These are phyloP conservation scores for Ptilorrhoa leucosticta DNA, from an alignment of 2,113 vertebrate genomes.

Conservation along the genomic window DNA sequence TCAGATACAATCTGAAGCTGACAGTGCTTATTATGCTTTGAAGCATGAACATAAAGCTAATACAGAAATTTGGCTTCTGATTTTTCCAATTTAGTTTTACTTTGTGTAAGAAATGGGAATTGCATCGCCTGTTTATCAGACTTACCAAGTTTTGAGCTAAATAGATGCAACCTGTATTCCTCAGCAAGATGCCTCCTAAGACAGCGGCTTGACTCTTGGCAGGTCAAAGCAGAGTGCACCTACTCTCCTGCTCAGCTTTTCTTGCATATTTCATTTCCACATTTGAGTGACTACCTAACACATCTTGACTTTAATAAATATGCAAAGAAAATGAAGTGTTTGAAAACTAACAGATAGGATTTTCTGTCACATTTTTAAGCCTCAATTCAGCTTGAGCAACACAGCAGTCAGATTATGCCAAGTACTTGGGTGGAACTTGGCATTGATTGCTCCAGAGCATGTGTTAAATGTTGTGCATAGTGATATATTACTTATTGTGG, in stretches of 20 bases:
- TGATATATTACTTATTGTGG: neutral
- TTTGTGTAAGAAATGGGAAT: neutral
- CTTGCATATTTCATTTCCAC: neutral
- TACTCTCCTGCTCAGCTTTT: neutral
- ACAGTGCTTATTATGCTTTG: too few species aligned
- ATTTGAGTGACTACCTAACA: neutral
- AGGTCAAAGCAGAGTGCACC: neutral
- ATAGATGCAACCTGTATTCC: neutral
- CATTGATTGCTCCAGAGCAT: accelerated
- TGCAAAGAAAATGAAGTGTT: neutral
- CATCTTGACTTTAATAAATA: neutral
- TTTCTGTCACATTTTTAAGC: neutral
- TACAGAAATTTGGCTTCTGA: neutral
- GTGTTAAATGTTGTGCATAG: neutral
- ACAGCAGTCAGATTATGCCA: neutral
- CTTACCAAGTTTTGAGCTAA: neutral
- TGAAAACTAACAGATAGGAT: neutral
- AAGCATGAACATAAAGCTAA: neutral
- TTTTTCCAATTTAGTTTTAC: neutral
- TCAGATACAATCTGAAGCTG: too few species aligned
- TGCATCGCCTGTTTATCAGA: neutral
- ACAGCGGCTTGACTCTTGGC: neutral
- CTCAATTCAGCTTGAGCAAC: neutral
- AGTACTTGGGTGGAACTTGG: neutral
- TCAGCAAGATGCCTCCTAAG: neutral